Evolutionary conservation across 1,140 invertebrate species (phyloP), one percentile per base, ranked within the genome.

Genomic region (Drosophila tani): DNA sequence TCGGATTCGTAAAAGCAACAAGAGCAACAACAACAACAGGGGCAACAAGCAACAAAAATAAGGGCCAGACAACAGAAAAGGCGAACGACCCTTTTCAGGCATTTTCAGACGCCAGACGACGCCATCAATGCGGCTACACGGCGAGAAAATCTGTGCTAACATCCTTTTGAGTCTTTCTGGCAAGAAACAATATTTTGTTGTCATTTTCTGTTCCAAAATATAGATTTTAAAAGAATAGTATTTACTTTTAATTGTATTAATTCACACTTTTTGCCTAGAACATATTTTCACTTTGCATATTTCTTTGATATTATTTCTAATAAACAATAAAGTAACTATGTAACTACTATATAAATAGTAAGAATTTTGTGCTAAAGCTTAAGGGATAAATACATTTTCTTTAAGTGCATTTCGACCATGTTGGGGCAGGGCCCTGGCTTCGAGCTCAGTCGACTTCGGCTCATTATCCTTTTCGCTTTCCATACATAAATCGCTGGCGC

Each of bases 381-480:
- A 12, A 41, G 3, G 27, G 27, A 27, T 27, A 43, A 17, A 7
- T 14, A 24, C 21, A 24, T 3, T 41, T n/a, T 27, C n/a, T 12
- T 11, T 14, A 58, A 14, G 67, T 82, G 81, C 57, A 17, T 58
- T 62, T 58, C 76, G 50, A 55, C 47, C 49, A 71, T 83, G 84
- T 84, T 87, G 83, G 84, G 84, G 83, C 83, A 88, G 84, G 84
- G 84, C 83, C 68, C 82, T 21, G 57, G 64, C 27, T 15, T 35
- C 35, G 2, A 19, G 63, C 62, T 73, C 69, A 45, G 68, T 50
- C 69, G 68, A 73, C 55, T 74, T 74, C 70, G 69, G 83, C 91
- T 85, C 86, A 90, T 90, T 90, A 90, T 90, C 85, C 86, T 91
- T 92, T 92, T 92, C 91, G 86, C 90, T 92, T 91, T 92, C 90